Conservation (phyloP, 2,797 vertebrate genomes). For the Artibeus jamaicensis region DNA sequence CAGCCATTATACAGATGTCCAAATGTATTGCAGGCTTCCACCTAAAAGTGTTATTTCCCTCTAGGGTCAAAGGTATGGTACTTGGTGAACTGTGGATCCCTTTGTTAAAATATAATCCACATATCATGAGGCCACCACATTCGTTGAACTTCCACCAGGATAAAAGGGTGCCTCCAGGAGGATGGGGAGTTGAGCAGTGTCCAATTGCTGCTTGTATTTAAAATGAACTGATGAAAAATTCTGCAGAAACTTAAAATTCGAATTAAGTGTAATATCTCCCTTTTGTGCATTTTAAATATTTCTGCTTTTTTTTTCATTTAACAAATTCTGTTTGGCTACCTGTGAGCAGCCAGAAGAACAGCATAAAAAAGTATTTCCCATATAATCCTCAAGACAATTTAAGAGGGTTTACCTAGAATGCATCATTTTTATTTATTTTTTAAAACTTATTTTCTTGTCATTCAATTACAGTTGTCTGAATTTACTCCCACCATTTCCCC, state of each 20-base stretch:
- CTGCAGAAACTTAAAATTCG: constrained; percentile 8
- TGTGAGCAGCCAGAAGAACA: neutral
- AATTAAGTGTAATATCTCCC: constrained; percentile 23
- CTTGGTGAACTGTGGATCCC: neutral
- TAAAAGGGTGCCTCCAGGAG: constrained; percentile 18
- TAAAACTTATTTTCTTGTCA: too few relatives aligned
- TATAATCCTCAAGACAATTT: neutral
- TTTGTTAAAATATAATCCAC: constrained; percentile 57
- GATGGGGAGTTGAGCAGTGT: neutral
- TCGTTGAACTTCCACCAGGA: neutral
- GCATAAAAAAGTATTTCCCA: neutral
- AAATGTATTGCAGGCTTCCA: constrained; percentile 49
- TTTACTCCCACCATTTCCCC: too few relatives aligned
- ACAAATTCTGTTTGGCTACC: neutral
- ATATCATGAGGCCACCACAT: neutral
- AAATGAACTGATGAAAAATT: neutral
- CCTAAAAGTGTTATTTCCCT: constrained; percentile 66
- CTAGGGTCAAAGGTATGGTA: constrained; percentile 49
- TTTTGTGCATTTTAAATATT: constrained; percentile 13
- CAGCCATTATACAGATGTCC: constrained; percentile 50
- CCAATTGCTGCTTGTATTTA: neutral
- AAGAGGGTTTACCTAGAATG: neutral
- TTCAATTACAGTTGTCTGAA: too few relatives aligned
- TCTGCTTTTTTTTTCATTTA: neutral
- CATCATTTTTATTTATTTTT: neutral